Conservation (phyloP, 2,113 vertebrate species). For the Eupsittula cactorum region DNA sequence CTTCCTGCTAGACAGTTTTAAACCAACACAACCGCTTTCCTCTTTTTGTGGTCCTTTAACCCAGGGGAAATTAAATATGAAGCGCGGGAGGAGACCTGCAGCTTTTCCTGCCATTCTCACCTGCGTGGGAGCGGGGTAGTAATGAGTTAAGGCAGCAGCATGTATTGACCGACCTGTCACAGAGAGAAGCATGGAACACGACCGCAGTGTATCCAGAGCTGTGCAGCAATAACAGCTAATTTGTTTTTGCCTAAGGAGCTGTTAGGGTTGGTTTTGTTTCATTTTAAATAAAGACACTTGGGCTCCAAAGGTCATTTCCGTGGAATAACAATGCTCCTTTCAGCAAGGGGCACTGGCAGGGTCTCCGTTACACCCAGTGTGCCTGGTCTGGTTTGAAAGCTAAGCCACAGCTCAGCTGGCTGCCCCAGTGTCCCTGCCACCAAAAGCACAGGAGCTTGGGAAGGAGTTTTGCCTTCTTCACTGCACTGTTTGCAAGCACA, state of each 20-base stretch:
- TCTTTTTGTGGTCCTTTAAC: background rate
- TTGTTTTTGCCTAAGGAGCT: background rate
- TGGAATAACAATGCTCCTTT: constrained; percentile 56
- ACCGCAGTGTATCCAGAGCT: background rate
- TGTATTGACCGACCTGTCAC: background rate
- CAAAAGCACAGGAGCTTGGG: background rate
- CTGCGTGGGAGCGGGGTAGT: background rate
- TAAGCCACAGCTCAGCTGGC: background rate
- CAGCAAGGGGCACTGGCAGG: constrained; percentile 28
- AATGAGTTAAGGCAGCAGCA: background rate
- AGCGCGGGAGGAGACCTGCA: accelerated
- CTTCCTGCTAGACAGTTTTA: constrained; percentile 25
- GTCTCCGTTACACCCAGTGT: constrained; percentile 17
- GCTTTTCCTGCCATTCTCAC: background rate
- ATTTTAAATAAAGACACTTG: constrained; percentile 41
- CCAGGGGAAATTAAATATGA: background rate
- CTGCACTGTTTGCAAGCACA: background rate
- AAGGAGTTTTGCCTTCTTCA: background rate
- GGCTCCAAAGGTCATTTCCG: constrained; percentile 53
- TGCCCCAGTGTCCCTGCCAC: accelerated
- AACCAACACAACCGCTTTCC: background rate
- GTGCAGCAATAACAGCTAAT: background rate
- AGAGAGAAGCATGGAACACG: background rate
- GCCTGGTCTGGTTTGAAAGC: background rate
- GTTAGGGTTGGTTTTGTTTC: constrained; percentile 35